Base-by-base conservation (phyloP, 2,888 invertebrate species). In the Cantharis rustica region DNA sequence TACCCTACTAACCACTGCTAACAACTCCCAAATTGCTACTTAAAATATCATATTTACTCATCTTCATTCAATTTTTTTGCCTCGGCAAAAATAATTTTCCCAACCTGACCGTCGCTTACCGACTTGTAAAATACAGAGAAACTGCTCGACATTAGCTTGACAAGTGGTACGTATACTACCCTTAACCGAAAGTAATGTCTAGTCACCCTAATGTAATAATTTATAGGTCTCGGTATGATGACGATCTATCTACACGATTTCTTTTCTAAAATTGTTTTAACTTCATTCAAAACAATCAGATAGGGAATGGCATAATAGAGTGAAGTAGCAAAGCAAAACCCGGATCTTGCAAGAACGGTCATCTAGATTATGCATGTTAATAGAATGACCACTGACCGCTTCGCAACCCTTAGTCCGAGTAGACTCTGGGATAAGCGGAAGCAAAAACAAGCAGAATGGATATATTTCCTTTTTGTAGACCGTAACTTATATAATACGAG, bases 321-420 rank as follows among this genome's bases (percentile, higher is more conserved):
- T 84, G 84, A 86, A 86, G 85, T 79, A 73, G 73, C 77, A 70
- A 62, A 75, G 73, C 73, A 68, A 71, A 75, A 69, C 75, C 77
- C 77, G 78, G 78, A 75, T 76, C 76, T 84, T 83, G 84, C 88
- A 87, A 88, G 87, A 87, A 87, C 87, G 86, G 84, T 84, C 87
- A 88, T 88, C 88, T 88, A 88, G 88, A 88, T 88, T 88, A 86
- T 87, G 86, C 88, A 88, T 88, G 88, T 87, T 88, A 88, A 88
- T 88, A 88, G 88, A 88, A 88, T 88, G 88, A 87, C 88, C 88
- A 85, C 85, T 86, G 86, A 85, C 86, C 86, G 84, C 80, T 82
- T 80, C 80, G 80, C 83, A 82, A 84, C 84, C 83, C 84, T 84
- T 84, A 81, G 81, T 79, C 78, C 81, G 75, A 80, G 82, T 78